Evolutionary conservation across 2,113 vertebrate species (phyloP).

Genomic region (Planiliza haematocheilus): DNA sequence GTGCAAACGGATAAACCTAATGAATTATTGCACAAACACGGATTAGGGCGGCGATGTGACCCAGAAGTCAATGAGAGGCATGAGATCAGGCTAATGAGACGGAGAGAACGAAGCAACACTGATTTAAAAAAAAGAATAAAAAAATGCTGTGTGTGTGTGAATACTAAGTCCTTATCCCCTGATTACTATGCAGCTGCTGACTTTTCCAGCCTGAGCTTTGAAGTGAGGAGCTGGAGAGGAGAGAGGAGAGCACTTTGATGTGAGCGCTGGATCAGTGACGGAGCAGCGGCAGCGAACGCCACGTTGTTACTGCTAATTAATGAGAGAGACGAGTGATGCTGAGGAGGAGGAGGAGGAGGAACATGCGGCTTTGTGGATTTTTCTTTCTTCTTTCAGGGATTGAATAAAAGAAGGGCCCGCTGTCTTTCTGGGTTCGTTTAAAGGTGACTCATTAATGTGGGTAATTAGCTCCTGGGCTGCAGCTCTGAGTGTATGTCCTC

Average conservation of each 20-base stretch:
- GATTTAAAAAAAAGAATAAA: too few relatives aligned
- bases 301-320: slow-evolving; percentile 42
- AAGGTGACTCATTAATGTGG: slow-evolving; percentile 44
- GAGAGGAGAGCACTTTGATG: slow-evolving; percentile 62
- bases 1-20: not conserved
- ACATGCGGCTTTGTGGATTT: slow-evolving; percentile 25
- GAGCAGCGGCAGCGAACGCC: not conserved
- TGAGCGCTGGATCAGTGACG: slow-evolving; percentile 26
- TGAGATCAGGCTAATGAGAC: slow-evolving; percentile 24
- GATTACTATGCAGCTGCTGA: slow-evolving; percentile 67
- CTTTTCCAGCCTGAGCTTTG: slow-evolving; percentile 60
- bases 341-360: slow-evolving; percentile 8
- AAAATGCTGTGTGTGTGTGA: slow-evolving; percentile 27
- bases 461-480: slow-evolving; percentile 39
- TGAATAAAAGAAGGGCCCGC: slow-evolving; percentile 19
- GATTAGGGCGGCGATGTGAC: not conserved
- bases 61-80: slow-evolving; percentile 22
- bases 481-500: not conserved
- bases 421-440: slow-evolving; percentile 21
- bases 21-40: slow-evolving; percentile 5
- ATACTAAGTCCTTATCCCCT: slow-evolving; percentile 47
- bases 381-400: slow-evolving; percentile 1
- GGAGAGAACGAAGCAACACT: slow-evolving; percentile 18
- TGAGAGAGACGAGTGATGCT: not conserved
- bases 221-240: slow-evolving; percentile 53